phyloP scores from a whole-genome alignment of 2,888 invertebrate species.

The Lumbricus terrestris region DNA sequence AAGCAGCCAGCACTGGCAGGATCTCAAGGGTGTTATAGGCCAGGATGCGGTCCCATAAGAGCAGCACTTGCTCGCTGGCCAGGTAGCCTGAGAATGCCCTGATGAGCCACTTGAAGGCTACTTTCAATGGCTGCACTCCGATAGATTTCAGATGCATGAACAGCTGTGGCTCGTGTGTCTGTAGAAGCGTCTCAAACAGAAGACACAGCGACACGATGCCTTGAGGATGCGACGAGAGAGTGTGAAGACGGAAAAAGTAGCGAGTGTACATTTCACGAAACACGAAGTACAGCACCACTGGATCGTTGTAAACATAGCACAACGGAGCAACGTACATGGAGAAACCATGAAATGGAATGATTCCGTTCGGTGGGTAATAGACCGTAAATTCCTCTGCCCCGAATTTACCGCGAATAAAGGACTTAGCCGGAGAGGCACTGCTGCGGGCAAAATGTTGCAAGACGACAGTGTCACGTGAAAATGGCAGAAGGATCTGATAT shows the following conservation, averaged over 20 bases:
- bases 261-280: constrained; percentile 87
- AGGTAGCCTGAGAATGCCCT: constrained; percentile 91
- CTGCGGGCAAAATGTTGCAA: constrained; percentile 69
- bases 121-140: constrained; percentile 81
- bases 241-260: constrained; percentile 88
- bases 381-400: constrained; percentile 69
- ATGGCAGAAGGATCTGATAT: constrained; percentile 80
- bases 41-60: constrained; percentile 87
- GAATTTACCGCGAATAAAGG: constrained; percentile 74
- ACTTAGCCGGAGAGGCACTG: constrained; percentile 70
- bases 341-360: constrained; percentile 94
- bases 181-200: constrained; percentile 82
- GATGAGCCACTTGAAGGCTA: constrained; percentile 95
- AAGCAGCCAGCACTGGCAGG: constrained; percentile 66
- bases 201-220: constrained; percentile 86
- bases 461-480: constrained; percentile 78
- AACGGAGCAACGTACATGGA: constrained; percentile 96
- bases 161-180: constrained; percentile 83
- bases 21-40: constrained; percentile 90
- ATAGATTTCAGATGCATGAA: constrained; percentile 88
- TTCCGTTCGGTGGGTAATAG: constrained; percentile 86
- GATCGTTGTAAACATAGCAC: constrained; percentile 87
- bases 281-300: constrained; percentile 80
- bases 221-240: constrained; percentile 85
- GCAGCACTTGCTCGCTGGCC: constrained; percentile 84